Percentiles rank a stretch among this genome's conserved stretches.
Evolutionary conservation across 2,113 vertebrate genomes (phyloP).

Genomic region (Hippocampus abdominalis): DNA sequence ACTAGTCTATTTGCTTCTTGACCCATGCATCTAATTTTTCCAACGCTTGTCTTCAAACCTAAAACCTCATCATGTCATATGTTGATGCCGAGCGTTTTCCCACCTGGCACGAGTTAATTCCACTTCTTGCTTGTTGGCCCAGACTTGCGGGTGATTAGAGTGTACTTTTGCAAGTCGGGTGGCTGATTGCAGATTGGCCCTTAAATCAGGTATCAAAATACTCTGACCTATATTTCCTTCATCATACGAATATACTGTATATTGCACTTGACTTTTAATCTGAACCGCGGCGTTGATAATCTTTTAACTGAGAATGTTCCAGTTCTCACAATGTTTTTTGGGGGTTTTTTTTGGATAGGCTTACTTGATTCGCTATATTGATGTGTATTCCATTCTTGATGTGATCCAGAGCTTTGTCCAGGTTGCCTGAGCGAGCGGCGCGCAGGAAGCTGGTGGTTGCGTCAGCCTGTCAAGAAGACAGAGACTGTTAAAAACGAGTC

Average conservation of each 20-base stretch:
- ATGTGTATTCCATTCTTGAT: constrained; percentile 91
- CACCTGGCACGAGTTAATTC: not conserved
- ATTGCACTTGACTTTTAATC: not conserved
- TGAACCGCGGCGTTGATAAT: not conserved
- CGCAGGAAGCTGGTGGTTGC: constrained; percentile 90
- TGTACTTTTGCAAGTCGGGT: not conserved
- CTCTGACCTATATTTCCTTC: not conserved
- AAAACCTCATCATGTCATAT: not conserved
- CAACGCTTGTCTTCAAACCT: not conserved
- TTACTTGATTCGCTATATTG: constrained; percentile 93
- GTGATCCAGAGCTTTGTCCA: constrained; percentile 94
- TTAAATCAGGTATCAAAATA: not conserved
- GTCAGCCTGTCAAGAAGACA: constrained; percentile 75
- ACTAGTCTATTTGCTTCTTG: not conserved
- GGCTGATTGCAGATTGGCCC: not conserved
- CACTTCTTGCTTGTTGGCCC: not conserved
- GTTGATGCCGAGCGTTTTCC: not conserved
- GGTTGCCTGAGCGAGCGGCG: constrained; percentile 91
- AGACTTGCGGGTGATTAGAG: not conserved
- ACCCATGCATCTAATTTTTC: not conserved
- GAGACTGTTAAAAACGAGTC: not conserved
- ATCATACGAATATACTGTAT: not conserved
- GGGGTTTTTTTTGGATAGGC: not conserved
- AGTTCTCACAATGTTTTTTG: not conserved
- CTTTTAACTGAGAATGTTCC: not conserved